Evolutionary conservation across 2,797 vertebrate species (phyloP).

Genomic region (Hyperoplus immaculatus): DNA sequence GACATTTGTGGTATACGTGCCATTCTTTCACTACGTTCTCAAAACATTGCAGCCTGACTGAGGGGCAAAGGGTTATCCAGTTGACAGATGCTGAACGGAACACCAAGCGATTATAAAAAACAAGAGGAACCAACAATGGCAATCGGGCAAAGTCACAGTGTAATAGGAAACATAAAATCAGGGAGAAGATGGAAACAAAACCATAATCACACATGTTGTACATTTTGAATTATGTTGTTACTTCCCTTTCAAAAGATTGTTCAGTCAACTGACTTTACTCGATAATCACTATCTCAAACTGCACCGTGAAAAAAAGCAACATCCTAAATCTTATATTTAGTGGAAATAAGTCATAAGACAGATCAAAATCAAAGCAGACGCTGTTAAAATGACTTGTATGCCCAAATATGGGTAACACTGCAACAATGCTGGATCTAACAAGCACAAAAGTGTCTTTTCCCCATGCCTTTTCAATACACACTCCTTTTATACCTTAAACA

Average conservation of each 20-base stretch:
- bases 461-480: background rate
- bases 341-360: too few species aligned
- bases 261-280: background rate
- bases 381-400: background rate
- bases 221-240: background rate
- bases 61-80: slow-evolving; percentile 64
- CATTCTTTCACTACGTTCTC: slow-evolving; percentile 57
- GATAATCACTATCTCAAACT: background rate
- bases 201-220: background rate
- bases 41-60: slow-evolving; percentile 49
- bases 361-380: background rate
- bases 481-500: background rate
- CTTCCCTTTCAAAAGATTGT: too few species aligned
- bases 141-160: background rate
- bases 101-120: slow-evolving; percentile 13
- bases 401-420: background rate
- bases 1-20: slow-evolving; percentile 60
- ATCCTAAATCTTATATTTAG: too few species aligned
- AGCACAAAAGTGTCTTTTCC: background rate
- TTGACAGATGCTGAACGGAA: slow-evolving; percentile 54
- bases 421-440: background rate
- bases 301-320: background rate
- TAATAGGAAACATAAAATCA: background rate
- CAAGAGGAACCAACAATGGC: slow-evolving; percentile 14
- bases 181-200: background rate